Base-by-base conservation (phyloP, 2,888 invertebrate genomes). In the Noctua pronuba region DNA sequence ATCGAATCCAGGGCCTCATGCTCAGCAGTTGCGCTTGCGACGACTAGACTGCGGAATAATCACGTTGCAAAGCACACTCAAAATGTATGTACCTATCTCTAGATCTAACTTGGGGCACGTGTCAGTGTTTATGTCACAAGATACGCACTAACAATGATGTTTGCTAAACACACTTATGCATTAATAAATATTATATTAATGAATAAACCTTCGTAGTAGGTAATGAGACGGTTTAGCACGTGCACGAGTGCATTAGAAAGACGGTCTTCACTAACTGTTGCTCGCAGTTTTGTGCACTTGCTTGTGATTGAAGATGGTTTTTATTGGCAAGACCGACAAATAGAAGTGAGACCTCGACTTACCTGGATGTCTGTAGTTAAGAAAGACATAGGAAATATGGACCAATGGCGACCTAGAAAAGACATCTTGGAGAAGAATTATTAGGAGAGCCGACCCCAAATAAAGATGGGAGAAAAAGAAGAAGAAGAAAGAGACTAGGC, bases 101-200 rank as follows among this genome's bases (percentile, higher is more conserved):
- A 52, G 35, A 46, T 58, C n/a, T 65, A 38, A 11, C 2, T 18
- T 13, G 8, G 21, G n/a, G 49, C 58, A 79, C 78, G 82, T 78
- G 81, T 35, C 24, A 11, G 4, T 18, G 8, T 16, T 38, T 16
- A 31, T 38, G 64, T 46, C 38, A 46, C n/a, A 64, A 55, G 38
- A 49, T 73, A n/a, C 35, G 18, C n/a, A 79, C 24, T 35, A 41
- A 58, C 55, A 81, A 58, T 73, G 16, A n/a, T 78, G 21, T 58
- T 73, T 73, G n/a, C 2, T 38, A 38, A 80, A 62, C 21, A 64
- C 58, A n/a, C 16, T 41, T 8, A 28, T 16, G n/a, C 18, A 64
- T 65, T 24, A n/a, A 74, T 74, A 72, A 64, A 78, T 81, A 81
- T 49, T 65, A 41, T n/a, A 44, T 62, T 71, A 64, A 52, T 52